Conservation (phyloP, 2,888 invertebrate species). For the Pyralis farinalis region DNA sequence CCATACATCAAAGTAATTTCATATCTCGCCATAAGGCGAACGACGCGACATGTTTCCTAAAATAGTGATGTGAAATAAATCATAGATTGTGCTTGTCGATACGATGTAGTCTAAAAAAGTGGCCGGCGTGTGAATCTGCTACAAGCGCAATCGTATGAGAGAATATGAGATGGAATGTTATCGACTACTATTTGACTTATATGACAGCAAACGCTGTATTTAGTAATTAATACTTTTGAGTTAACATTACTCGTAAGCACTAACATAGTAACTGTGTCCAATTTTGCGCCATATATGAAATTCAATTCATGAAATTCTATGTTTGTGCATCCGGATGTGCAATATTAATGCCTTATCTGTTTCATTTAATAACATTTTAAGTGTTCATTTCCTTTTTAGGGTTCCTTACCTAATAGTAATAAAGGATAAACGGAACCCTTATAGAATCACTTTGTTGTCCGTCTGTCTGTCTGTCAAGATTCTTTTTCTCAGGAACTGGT, state of each 20-base stretch:
- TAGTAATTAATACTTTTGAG: conserved; percentile 34
- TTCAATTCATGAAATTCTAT: background rate
- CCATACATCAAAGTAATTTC: conserved; percentile 64
- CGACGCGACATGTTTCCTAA: conserved; percentile 72
- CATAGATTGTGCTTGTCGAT: conserved; percentile 65
- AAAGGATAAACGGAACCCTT: no score
- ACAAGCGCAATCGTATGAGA: conserved; percentile 59
- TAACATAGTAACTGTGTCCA: conserved; percentile 20
- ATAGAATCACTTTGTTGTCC: no score
- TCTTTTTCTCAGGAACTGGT: no score
- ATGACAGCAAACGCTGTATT: conserved; percentile 39
- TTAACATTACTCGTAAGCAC: conserved; percentile 25
- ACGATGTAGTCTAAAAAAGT: conserved; percentile 55
- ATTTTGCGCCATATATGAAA: conserved; percentile 13
- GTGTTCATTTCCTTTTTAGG: background rate
- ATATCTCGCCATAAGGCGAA: conserved; percentile 67
- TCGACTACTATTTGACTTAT: conserved; percentile 45
- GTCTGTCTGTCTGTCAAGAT: no score
- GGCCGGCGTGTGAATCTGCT: conserved; percentile 72
- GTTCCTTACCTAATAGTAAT: no score
- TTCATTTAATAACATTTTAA: background rate
- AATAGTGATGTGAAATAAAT: conserved; percentile 78
- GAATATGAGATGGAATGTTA: conserved; percentile 55
- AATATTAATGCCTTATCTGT: conserved; percentile 2
- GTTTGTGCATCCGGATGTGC: conserved; percentile 1